Conservation (phyloP, 64 coral and sea anemone genomes). For the Porites lutea region DNA sequence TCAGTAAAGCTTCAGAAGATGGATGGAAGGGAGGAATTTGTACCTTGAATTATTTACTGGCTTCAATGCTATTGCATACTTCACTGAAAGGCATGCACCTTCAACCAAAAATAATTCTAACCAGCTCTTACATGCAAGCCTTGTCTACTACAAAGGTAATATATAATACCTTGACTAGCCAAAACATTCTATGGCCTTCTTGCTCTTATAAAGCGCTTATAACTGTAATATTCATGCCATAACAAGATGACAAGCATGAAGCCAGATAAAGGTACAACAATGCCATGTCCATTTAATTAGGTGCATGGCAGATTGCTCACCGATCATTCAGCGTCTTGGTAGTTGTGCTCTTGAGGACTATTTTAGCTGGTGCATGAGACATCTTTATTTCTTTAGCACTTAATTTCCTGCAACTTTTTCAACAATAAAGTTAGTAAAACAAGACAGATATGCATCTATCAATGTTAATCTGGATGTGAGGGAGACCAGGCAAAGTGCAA, state of each 20-base stretch:
- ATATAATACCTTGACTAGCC: neutral
- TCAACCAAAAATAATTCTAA: slow-evolving; percentile 14
- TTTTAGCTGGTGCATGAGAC: slow-evolving; percentile 79
- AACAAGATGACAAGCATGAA: slow-evolving; percentile 18
- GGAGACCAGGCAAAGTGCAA: too few species aligned
- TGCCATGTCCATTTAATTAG: neutral
- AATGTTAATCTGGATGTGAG: too few species aligned
- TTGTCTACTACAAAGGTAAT: neutral
- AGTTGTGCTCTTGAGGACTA: slow-evolving; percentile 91
- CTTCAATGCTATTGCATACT: slow-evolving; percentile 33
- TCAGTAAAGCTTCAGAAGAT: slow-evolving; percentile 96
- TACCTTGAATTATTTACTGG: slow-evolving; percentile 48
- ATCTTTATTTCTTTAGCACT: slow-evolving; percentile 34
- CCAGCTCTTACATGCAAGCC: neutral
- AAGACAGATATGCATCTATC: too few species aligned
- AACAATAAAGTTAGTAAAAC: neutral
- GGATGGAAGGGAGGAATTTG: slow-evolving; percentile 75
- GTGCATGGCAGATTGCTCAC: slow-evolving; percentile 71
- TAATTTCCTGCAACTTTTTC: slow-evolving; percentile 59
- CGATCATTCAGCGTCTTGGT: slow-evolving; percentile 96
- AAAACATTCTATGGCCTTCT: neutral
- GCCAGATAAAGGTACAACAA: slow-evolving; percentile 47
- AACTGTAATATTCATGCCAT: neutral
- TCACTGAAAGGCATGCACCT: neutral
- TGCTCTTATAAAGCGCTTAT: neutral